Percentiles rank a stretch among this genome's conserved stretches.
phyloP scores from a whole-genome alignment of 1,140 invertebrate species.

The Theocolax elegans region DNA sequence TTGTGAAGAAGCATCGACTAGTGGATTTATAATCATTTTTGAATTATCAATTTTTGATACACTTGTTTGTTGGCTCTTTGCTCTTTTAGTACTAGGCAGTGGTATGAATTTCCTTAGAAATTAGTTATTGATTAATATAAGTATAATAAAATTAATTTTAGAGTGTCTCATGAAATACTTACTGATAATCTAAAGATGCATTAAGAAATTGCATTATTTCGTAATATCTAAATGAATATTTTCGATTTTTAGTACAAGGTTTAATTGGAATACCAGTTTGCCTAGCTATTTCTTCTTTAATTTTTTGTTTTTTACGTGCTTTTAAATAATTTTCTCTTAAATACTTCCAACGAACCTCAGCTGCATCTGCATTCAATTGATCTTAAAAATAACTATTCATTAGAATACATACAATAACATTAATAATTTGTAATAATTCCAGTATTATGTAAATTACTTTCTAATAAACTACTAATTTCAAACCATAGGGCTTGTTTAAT shows the following conservation, averaged over 20 bases:
- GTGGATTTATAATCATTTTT: too few relatives aligned
- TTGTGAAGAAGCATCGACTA: background rate
- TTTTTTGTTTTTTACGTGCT: background rate
- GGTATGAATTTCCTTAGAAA: background rate
- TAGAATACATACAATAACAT: background rate
- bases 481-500: slow-evolving; percentile 1
- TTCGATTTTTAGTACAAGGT: background rate
- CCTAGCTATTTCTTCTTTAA: slow-evolving; percentile 11
- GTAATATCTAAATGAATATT: slow-evolving; percentile 19
- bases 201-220: slow-evolving; percentile 12
- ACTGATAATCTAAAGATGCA: slow-evolving; percentile 10
- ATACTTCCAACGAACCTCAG: slow-evolving; percentile 17
- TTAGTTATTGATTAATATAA: too few relatives aligned
- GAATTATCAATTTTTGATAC: too few relatives aligned
- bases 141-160: too few relatives aligned
- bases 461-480: slow-evolving; percentile 2
- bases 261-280: background rate
- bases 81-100: background rate
- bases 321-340: slow-evolving; percentile 23
- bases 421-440: background rate
- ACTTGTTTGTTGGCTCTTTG: background rate
- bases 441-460: background rate
- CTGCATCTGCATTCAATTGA: background rate
- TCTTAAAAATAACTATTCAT: background rate
- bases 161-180: background rate